These are phyloP conservation scores for Cuculus canorus DNA, from an alignment of 2,797 vertebrate species.

Conservation along the genomic window DNA sequence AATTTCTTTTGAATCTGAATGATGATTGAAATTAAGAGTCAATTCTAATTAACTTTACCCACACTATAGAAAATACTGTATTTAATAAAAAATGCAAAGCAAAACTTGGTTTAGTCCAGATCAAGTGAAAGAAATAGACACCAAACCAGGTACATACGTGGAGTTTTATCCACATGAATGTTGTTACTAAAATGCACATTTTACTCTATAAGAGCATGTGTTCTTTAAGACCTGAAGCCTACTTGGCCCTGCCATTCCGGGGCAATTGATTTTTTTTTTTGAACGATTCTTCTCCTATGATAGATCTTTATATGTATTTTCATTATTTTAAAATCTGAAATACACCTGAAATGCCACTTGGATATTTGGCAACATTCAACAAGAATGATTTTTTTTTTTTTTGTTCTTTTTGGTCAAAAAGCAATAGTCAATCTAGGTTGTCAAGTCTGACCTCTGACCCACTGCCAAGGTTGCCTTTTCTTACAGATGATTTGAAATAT, in stretches of 20 bases:
- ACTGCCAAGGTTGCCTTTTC: background rate
- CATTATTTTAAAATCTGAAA: background rate
- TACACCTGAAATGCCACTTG: background rate
- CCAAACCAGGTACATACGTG: background rate
- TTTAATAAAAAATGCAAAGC: background rate
- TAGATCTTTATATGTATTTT: background rate
- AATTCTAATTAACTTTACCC: conserved; percentile 8
- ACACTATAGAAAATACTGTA: background rate
- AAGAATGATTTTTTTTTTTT: background rate
- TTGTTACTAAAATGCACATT: background rate
- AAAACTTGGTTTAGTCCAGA: background rate
- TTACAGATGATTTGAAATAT: background rate
- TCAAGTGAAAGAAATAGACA: background rate
- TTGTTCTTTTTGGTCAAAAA: background rate
- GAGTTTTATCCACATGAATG: background rate
- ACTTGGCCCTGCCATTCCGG: background rate
- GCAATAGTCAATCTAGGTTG: background rate
- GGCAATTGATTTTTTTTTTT: background rate
- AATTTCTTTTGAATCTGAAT: conserved; percentile 9
- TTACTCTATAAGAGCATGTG: background rate
- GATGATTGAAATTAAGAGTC: conserved; percentile 41
- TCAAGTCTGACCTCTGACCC: background rate
- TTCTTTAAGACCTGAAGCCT: background rate
- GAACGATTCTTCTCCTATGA: background rate
- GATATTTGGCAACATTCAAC: background rate